A percentile compares a stretch with the other conserved stretches of the same genome.
phyloP scores from a whole-genome alignment of 2,888 invertebrate genomes.

The Megamerina dolium region DNA sequence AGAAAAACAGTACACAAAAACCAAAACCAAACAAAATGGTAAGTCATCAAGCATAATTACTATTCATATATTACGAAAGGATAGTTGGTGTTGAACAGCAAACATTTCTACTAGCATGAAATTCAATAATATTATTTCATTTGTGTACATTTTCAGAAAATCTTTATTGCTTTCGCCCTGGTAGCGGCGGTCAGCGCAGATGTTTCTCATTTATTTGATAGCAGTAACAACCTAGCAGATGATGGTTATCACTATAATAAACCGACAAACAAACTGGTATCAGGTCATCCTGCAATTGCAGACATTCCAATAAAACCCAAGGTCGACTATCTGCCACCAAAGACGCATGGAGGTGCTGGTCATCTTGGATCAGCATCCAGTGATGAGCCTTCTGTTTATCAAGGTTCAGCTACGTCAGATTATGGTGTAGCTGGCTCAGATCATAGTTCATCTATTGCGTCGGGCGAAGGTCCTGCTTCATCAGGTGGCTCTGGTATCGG shows the following conservation, averaged over 20 bases:
- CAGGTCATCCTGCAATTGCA: slow-evolving; percentile 1
- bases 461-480: too few species aligned
- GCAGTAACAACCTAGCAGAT: slow-evolving; percentile 37
- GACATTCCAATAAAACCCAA: not conserved
- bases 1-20: too few species aligned
- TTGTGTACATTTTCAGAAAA: slow-evolving; percentile 34
- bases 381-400: slow-evolving; percentile 15
- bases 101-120: too few species aligned
- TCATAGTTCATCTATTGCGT: too few species aligned
- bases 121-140: too few species aligned
- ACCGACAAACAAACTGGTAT: too few species aligned
- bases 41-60: too few species aligned
- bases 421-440: too few species aligned
- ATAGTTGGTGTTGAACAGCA: too few species aligned
- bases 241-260: slow-evolving; percentile 39
- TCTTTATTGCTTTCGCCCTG: slow-evolving; percentile 36
- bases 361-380: too few species aligned
- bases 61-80: too few species aligned
- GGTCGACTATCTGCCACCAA: slow-evolving; percentile 9
- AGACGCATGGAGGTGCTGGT: slow-evolving; percentile 4
- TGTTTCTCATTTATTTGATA: slow-evolving; percentile 39
- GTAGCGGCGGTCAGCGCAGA: slow-evolving; percentile 40
- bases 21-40: slow-evolving; percentile 35
- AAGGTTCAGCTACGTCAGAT: slow-evolving; percentile 10
- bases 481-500: too few species aligned